Evolutionary conservation across 1,140 invertebrate species (phyloP), one percentile per base, ranked within the genome.

Genomic region (Apis laboriosa): DNA sequence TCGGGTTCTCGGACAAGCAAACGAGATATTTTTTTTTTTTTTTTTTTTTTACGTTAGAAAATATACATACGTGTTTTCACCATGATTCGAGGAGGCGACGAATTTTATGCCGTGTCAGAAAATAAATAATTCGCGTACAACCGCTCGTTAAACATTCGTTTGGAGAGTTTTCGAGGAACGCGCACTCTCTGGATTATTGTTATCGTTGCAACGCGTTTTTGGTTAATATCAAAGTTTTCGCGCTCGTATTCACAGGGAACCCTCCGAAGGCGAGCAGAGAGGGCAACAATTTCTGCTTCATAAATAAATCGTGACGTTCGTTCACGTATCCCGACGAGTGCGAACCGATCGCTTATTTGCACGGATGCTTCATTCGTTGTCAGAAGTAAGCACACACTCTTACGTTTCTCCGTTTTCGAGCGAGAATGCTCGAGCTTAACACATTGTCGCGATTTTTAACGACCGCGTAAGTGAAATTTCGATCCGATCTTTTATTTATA

Each of bases 311-410:
- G 17, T 28, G 58, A 70, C 61, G 72, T 60, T 53, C 53, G 49
- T 64, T n/a, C 63, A 55, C 28, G 43, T 21, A 80, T 64, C 70
- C 61, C 58, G 28, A 58, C 58, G 28, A 58, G 51, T 21, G 13
- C 28, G 13, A 53, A 34, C 34, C 56, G 77, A 56, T 53, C n/a
- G 79, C 60, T 85, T 85, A 85, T 85, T 85, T 85, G 43, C 66
- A 64, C 74, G 61, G 34, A 34, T 7, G 58, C 3, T 66, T 53
- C 67, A n/a, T 43, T 15, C 28, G 74, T 55, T 70, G 71, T 71
- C 28, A 43, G 67, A 77, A 85, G 73, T 77, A 74, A 77, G 80
- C 80, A 34, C 21, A 19, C 28, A 19, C 21, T 21, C 49, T 51
- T 24, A 68, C 15, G 28, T 67, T 71, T 43, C 72, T 58, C 19